A percentile compares a stretch with the other conserved stretches of the same genome.
Conservation (phyloP, 2,113 vertebrate genomes). For the Oreochromis niloticus region DNA sequence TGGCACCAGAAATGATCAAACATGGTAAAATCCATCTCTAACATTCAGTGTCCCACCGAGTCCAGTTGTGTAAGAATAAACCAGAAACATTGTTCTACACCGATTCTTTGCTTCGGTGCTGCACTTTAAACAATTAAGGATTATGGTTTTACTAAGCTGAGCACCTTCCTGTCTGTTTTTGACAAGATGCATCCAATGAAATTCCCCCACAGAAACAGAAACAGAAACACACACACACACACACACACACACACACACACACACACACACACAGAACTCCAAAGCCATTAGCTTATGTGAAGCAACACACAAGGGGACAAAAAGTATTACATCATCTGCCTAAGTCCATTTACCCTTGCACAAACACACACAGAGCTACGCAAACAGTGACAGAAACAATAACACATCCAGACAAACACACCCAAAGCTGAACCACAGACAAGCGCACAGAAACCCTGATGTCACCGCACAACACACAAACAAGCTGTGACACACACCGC, state of each 20-base stretch:
- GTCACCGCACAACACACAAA: neutral
- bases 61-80: neutral
- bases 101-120: neutral
- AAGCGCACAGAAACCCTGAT: neutral
- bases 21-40: neutral
- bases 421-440: neutral
- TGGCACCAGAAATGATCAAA: neutral
- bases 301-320: slow-evolving; percentile 8
- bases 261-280: neutral
- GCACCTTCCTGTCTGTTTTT: neutral
- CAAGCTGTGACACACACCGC: neutral
- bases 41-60: neutral
- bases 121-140: slow-evolving; percentile 50
- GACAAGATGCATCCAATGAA: neutral
- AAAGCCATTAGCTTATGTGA: slow-evolving; percentile 12
- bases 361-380: neutral
- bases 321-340: slow-evolving; percentile 37
- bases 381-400: neutral
- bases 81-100: neutral
- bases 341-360: slow-evolving; percentile 13
- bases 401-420: neutral
- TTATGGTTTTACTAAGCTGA: slow-evolving; percentile 4
- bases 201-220: neutral
- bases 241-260: slow-evolving; percentile 1
- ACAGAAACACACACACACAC: neutral